Evolutionary conservation across 2,113 vertebrate genomes (phyloP).

Genomic region (Aplodontia rufa): DNA sequence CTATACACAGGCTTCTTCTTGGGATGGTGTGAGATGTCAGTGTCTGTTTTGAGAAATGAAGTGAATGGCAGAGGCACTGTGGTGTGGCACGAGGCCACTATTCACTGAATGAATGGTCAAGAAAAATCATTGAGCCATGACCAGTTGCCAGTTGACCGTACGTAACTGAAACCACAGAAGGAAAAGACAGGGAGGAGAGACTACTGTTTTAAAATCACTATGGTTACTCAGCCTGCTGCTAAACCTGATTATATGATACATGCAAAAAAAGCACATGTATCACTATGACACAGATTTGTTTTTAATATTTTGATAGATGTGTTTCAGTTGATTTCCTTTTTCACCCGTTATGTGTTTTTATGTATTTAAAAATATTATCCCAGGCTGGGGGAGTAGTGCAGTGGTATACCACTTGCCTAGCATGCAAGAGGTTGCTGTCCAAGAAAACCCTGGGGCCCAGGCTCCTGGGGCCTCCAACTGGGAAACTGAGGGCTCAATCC

Average conservation of each 20-base stretch:
- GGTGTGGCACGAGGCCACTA: rapidly evolving
- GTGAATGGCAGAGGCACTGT: rapidly evolving
- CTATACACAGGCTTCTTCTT: neutral
- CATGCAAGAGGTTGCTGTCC: too few species aligned
- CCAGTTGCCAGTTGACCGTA: neutral
- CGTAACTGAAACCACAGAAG: neutral
- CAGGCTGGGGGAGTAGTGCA: neutral
- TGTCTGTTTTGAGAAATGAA: too few species aligned
- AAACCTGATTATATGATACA: neutral
- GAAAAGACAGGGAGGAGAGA: neutral
- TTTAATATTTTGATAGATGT: neutral
- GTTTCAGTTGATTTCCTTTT: neutral
- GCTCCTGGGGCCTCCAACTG: too few species aligned
- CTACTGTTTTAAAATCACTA: neutral
- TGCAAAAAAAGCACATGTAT: neutral
- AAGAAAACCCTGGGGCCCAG: too few species aligned
- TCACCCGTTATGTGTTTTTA: neutral
- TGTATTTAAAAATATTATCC: neutral
- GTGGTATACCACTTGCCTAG: neutral
- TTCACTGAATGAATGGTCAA: neutral
- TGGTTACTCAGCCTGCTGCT: neutral
- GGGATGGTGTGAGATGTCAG: neutral
- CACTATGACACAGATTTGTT: neutral
- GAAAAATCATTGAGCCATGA: neutral
- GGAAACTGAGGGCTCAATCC: too few species aligned